Conservation (phyloP, 2,113 vertebrate species). For the Regulus satrapa region DNA sequence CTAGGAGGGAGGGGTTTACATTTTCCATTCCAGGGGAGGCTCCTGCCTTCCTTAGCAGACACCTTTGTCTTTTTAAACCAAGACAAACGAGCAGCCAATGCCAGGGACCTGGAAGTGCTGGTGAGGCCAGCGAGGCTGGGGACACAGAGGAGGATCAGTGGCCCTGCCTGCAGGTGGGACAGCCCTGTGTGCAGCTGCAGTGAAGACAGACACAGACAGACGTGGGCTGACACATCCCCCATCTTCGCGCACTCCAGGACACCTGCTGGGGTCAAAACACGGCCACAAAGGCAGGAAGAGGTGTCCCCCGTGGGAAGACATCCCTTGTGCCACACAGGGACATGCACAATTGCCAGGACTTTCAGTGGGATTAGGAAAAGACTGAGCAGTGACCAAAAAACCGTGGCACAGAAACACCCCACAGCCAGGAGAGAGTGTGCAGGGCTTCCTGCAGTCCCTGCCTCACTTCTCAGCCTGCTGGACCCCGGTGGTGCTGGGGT, state of each 20-base stretch:
- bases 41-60: too few relatives aligned
- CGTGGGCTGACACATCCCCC: neutral
- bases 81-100: neutral
- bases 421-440: neutral
- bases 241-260: neutral
- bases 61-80: too few relatives aligned
- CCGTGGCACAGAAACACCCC: neutral
- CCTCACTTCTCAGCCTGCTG: neutral
- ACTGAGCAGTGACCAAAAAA: neutral
- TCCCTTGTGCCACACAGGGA: neutral
- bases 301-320: too few relatives aligned
- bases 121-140: neutral
- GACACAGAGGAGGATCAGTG: too few relatives aligned
- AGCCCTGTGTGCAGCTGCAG: neutral
- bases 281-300: neutral
- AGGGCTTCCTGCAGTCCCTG: neutral
- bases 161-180: neutral
- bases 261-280: accelerated
- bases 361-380: neutral
- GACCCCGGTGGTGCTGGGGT: accelerated
- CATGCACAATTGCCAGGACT: accelerated
- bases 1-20: too few relatives aligned
- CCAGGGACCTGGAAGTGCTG: neutral
- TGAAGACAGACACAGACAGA: neutral
- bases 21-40: too few relatives aligned